Percentiles rank a stretch among this genome's conserved stretches.
These are phyloP conservation scores for Zingel zingel DNA, from an alignment of 2,113 vertebrate genomes.

Conservation along the genomic window DNA sequence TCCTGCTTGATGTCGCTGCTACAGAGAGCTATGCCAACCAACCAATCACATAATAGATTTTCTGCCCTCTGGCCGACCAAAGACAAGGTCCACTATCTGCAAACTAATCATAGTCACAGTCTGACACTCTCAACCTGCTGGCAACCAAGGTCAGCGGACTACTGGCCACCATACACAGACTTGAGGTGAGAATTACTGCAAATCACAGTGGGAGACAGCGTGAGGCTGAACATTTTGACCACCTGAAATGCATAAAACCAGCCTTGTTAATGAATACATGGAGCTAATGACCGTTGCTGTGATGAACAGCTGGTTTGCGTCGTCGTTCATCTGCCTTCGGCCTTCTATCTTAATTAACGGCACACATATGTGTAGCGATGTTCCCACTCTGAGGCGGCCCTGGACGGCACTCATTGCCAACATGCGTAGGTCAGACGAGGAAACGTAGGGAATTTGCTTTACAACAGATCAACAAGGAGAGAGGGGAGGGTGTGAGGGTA, in stretches of 20 bases:
- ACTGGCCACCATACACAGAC: constrained; percentile 38
- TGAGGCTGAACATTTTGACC: constrained; percentile 35
- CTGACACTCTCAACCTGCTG: constrained; percentile 67
- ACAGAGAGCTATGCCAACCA: constrained; percentile 48
- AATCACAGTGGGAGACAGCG: constrained; percentile 25
- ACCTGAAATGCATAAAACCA: constrained; percentile 43
- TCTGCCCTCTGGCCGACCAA: constrained; percentile 71
- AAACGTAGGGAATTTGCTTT: constrained; percentile 61
- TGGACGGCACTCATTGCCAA: constrained; percentile 26
- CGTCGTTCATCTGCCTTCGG: constrained; percentile 62
- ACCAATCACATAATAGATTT: constrained; percentile 75
- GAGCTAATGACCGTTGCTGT: constrained; percentile 60
- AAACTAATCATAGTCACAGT: constrained; percentile 74
- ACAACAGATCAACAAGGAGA: constrained; percentile 73
- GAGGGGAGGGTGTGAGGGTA: constrained; percentile 50
- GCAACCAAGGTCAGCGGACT: constrained; percentile 68
- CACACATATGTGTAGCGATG: constrained; percentile 65
- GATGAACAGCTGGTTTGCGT: constrained; percentile 77
- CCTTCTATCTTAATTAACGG: constrained; percentile 80
- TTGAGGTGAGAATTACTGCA: constrained; percentile 16
- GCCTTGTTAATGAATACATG: constrained; percentile 61
- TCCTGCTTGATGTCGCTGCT: constrained; percentile 46
- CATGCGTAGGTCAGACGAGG: constrained; percentile 63
- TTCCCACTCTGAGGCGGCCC: constrained; percentile 47
- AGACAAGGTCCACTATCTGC: constrained; percentile 72